Evolutionary conservation across 2,113 vertebrate genomes (phyloP).

Genomic region (Dicaeum eximium): DNA sequence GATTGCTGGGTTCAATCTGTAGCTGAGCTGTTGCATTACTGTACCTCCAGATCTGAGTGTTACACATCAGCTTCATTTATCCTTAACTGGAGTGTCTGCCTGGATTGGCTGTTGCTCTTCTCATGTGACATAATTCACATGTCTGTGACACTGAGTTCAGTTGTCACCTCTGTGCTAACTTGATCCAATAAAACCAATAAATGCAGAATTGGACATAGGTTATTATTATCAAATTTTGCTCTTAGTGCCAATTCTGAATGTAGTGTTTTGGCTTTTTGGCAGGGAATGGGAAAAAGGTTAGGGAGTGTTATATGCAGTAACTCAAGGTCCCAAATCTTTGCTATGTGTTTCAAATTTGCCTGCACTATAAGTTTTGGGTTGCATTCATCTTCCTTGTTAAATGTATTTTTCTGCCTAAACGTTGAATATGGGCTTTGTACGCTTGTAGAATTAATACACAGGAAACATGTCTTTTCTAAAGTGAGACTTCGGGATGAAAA

Average conservation of each 20-base stretch:
- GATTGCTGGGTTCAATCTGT: not conserved
- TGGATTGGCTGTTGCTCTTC: not conserved
- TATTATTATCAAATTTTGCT: not conserved
- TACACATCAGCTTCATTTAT: not conserved
- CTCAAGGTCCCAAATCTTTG: not conserved
- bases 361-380: not conserved
- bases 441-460: not conserved
- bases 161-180: not conserved
- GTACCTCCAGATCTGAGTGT: not conserved
- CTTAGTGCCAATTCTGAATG: not conserved
- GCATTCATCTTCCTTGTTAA: not conserved
- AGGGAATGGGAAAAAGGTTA: not conserved
- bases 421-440: not conserved
- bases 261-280: not conserved
- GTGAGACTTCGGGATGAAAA: not conserved
- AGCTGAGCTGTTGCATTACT: not conserved
- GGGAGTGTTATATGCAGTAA: not conserved
- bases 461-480: not conserved
- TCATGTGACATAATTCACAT: rapidly evolving
- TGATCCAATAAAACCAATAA: not conserved
- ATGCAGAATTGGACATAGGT: not conserved
- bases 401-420: not conserved
- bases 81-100: not conserved
- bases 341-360: not conserved
- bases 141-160: not conserved